These are phyloP conservation scores for Lasius platythorax DNA, from an alignment of 2,888 invertebrate species.

Conservation along the genomic window DNA sequence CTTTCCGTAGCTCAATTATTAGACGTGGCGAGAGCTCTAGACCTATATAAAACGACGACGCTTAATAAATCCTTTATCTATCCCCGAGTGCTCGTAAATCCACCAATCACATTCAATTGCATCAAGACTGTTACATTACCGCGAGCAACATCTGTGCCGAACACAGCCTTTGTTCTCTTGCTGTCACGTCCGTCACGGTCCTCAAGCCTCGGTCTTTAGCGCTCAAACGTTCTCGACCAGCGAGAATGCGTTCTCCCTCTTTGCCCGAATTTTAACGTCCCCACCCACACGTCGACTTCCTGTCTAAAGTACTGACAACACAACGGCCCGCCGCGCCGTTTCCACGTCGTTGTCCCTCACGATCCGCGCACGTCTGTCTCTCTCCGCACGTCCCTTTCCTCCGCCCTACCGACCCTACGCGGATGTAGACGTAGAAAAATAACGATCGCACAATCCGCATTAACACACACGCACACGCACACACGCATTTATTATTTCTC, in stretches of 20 bases:
- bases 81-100: conserved; percentile 27
- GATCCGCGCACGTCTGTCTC: conserved; percentile 34
- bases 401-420: conserved; percentile 46
- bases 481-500: not conserved
- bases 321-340: conserved; percentile 7
- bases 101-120: conserved; percentile 21
- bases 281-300: conserved; percentile 41
- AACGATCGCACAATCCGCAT: conserved; percentile 70
- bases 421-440: conserved; percentile 75
- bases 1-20: not conserved
- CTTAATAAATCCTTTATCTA: not conserved
- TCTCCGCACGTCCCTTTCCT: conserved; percentile 39
- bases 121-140: conserved; percentile 8
- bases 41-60: not conserved
- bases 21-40: not conserved
- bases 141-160: conserved; percentile 27
- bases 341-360: conserved; percentile 47
- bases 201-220: conserved; percentile 49
- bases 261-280: conserved; percentile 28
- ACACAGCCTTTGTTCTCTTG: conserved; percentile 52
- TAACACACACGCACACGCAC: conserved; percentile 13
- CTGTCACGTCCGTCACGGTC: conserved; percentile 10
- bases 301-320: conserved; percentile 13
- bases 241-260: conserved; percentile 61
- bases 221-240: conserved; percentile 72